Percentiles rank a stretch among this genome's conserved stretches.
Conservation (phyloP, 2,888 invertebrate genomes). For the Ectobius pallidus region DNA sequence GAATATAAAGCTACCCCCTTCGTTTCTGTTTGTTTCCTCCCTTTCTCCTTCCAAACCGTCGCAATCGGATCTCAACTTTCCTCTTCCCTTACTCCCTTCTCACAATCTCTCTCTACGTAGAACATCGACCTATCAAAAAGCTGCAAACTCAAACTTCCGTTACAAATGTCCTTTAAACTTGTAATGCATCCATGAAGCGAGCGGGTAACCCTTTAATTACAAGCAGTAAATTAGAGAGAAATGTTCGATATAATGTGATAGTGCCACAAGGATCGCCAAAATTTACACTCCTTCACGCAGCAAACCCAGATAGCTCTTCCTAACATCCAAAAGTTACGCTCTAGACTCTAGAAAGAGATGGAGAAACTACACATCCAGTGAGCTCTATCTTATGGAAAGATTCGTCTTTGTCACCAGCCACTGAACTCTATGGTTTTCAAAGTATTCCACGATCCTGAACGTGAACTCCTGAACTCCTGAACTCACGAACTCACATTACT, state of each 20-base stretch:
- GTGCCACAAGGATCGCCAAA: slow-evolving; percentile 41
- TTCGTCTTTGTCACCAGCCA: neutral
- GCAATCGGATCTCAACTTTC: slow-evolving; percentile 15
- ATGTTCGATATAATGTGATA: slow-evolving; percentile 46
- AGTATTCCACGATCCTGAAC: no score
- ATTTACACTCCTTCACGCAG: slow-evolving; percentile 45
- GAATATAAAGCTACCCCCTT: neutral
- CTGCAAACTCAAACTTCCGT: slow-evolving; percentile 40
- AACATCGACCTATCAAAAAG: slow-evolving; percentile 27
- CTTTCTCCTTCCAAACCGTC: neutral
- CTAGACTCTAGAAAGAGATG: neutral
- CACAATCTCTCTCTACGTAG: slow-evolving; percentile 13
- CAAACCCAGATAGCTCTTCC: slow-evolving; percentile 44
- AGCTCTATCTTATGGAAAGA: slow-evolving; percentile 19
- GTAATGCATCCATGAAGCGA: slow-evolving; percentile 42
- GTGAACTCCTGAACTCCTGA: no score
- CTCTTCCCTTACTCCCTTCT: neutral
- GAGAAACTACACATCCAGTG: neutral
- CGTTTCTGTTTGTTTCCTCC: neutral
- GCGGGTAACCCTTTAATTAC: slow-evolving; percentile 46
- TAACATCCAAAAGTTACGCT: slow-evolving; percentile 35
- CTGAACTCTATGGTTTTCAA: no score
- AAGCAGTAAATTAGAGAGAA: slow-evolving; percentile 45
- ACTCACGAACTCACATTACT: no score
- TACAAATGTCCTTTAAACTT: slow-evolving; percentile 43